Evolutionary conservation across 2,797 vertebrate genomes (phyloP), one percentile per base, ranked within the genome.

Genomic region (Betta splendens): DNA sequence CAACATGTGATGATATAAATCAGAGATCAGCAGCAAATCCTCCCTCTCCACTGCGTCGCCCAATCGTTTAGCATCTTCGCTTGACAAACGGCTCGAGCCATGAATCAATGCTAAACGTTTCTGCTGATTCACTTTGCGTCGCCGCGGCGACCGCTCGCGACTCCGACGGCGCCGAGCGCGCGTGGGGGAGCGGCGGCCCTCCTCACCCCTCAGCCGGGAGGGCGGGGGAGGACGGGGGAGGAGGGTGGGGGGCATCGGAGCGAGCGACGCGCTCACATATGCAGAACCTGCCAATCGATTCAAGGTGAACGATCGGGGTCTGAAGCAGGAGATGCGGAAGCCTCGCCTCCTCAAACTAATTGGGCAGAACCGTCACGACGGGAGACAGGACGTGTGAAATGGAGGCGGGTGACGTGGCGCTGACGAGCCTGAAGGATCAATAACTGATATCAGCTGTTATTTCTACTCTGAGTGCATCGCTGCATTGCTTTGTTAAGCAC

Each of bases 231-330:
- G n/a, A n/a, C n/a, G n/a, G n/a, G n/a, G 22, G 44, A 39, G 63
- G 53, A 63, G 70, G 81, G 57, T 78, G 79, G 78, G 84, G 47
- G 54, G 53, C 65, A 73, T 83, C 79, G 81, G 78, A 76, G 75
- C 65, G 51, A 66, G 64, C 42, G 47, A 38, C 69, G 53, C 45
- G 35, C 16, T 57, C 32, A 9, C 35, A 70, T 55, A 74, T 31
- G 51, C 70, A 75, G 40, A 64, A 77, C 65, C 49, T 31, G 21
- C 18, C 55, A 65, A 73, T 61, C 22, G 9, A 75, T 69, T 63
- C 29, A 25, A 38, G 52, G 62, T 31, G 28, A 71, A 43, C 9
- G 45, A 53, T 42, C 32, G 35, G 66, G 16, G 56, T 50, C 55
- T 33, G 35, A 58, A 64, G 5, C 28, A 18, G 66, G 44, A 62